Conservation (phyloP, 2,113 vertebrate species). For the Onychorhynchus coronatus region DNA sequence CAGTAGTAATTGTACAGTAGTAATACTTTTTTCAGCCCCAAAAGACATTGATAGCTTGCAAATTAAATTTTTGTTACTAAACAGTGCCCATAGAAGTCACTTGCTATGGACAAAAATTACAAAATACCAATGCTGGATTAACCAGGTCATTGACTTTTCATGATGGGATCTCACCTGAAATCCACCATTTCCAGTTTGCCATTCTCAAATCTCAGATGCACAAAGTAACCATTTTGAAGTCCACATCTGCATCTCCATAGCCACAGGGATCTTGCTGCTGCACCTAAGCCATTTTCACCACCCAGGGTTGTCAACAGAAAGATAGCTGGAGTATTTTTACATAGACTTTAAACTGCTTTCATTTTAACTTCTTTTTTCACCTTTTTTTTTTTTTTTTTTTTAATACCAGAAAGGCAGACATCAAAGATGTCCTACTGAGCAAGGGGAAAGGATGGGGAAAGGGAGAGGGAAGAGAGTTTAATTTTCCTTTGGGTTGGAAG, state of each 20-base stretch:
- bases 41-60: neutral
- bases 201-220: constrained; percentile 50
- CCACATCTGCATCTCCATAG: neutral
- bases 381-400: neutral
- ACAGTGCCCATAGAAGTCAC: neutral
- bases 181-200: neutral
- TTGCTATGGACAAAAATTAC: neutral
- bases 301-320: neutral
- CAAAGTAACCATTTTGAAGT: neutral
- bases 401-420: neutral
- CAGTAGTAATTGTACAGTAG: neutral
- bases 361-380: neutral
- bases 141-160: neutral
- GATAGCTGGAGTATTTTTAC: neutral
- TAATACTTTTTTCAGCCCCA: neutral
- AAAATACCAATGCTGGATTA: neutral
- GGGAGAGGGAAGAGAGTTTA: neutral
- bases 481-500: neutral
- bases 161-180: neutral
- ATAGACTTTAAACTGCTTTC: neutral
- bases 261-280: neutral
- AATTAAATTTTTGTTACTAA: neutral
- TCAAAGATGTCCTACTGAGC: neutral
- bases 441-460: neutral
- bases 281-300: neutral